phyloP scores from a whole-genome alignment of 1,140 invertebrate species.

The Papilio helenus region DNA sequence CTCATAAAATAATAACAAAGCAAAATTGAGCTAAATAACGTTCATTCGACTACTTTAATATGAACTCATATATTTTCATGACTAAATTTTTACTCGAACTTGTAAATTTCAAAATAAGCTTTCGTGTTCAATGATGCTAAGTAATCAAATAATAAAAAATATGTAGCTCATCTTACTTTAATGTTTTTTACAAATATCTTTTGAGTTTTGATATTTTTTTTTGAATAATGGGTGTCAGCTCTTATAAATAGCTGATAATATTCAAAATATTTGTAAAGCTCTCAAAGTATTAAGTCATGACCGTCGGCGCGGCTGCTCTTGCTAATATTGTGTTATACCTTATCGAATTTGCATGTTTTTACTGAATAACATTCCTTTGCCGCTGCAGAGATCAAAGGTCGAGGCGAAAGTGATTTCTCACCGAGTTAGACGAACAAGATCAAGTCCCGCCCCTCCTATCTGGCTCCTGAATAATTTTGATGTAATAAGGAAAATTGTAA shows the following conservation, averaged over 20 bases:
- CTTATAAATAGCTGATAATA: slow-evolving; percentile 60
- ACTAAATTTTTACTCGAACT: neutral
- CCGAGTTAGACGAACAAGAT: slow-evolving; percentile 81
- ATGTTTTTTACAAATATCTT: neutral
- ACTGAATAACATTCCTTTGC: slow-evolving; percentile 83
- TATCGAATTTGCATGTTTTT: slow-evolving; percentile 83
- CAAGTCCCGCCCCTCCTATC: slow-evolving; percentile 71
- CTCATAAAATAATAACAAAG: slow-evolving; percentile 28
- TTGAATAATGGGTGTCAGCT: slow-evolving; percentile 10
- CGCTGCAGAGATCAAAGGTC: slow-evolving; percentile 79
- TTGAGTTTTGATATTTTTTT: neutral
- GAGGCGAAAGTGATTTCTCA: slow-evolving; percentile 81
- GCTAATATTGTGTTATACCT: slow-evolving; percentile 82
- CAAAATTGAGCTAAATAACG: neutral
- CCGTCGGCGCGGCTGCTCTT: slow-evolving; percentile 57
- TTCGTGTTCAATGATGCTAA: neutral
- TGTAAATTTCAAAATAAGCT: neutral
- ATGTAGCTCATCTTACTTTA: neutral
- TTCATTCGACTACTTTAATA: neutral
- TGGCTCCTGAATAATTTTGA: slow-evolving; percentile 79
- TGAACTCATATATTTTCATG: neutral
- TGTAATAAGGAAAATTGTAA: slow-evolving; percentile 81
- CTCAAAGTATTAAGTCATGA: slow-evolving; percentile 54
- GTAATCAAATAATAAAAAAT: neutral
- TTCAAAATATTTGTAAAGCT: slow-evolving; percentile 59